A percentile compares a stretch with the other conserved stretches of the same genome.
Conservation (phyloP, 2,797 vertebrate species). For the Paguma larvata region DNA sequence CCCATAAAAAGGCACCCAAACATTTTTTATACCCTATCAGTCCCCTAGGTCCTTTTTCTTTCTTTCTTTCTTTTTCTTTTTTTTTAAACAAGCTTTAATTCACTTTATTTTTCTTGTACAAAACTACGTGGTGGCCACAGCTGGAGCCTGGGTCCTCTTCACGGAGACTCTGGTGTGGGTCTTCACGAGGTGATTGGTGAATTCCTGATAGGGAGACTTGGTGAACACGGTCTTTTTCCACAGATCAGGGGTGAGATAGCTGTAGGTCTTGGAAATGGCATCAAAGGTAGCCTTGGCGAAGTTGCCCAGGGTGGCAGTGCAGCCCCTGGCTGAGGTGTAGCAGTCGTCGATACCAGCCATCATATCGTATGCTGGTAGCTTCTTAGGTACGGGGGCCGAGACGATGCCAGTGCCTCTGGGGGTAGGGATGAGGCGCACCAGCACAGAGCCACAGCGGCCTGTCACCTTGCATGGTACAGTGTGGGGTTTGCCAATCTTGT, state of each 20-base stretch:
- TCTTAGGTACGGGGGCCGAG: conserved; percentile 97
- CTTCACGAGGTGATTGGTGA: conserved; percentile 96
- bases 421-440: conserved; percentile 98
- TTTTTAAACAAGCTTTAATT: background rate
- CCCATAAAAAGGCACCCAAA: background rate
- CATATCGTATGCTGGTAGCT: conserved; percentile 98
- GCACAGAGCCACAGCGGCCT: conserved; percentile 96
- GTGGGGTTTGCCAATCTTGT: conserved; percentile 99
- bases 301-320: conserved; percentile 98
- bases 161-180: conserved; percentile 95
- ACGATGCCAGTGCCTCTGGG: conserved; percentile 98
- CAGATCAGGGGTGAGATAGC: conserved; percentile 98
- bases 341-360: conserved; percentile 99
- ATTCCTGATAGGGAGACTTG: conserved; percentile 99
- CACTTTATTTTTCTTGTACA: conserved; percentile 92
- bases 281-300: conserved; percentile 99
- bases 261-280: conserved; percentile 99
- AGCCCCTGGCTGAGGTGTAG: conserved; percentile 98
- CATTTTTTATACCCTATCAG: background rate
- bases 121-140: conserved; percentile 91
- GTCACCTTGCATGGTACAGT: conserved; percentile 99
- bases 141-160: conserved; percentile 93
- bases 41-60: background rate
- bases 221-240: conserved; percentile 99
- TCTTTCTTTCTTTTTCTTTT: no score